Conservation (phyloP, 2,888 invertebrate species). For the Scaptomyza polygonia region DNA sequence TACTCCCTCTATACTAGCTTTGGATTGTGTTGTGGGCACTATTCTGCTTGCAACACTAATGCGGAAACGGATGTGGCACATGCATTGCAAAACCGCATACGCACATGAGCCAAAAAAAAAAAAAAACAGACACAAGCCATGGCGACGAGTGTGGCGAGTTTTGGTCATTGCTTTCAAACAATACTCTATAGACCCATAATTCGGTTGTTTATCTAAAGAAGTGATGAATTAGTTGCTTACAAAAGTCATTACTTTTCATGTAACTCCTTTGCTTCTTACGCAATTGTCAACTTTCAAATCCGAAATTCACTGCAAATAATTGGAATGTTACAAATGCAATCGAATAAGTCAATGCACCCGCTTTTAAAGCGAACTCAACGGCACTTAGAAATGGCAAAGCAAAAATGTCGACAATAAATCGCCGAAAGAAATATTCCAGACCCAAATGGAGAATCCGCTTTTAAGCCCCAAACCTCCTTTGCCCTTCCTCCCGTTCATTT, state of each 20-base stretch:
- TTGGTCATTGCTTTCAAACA: constrained; percentile 2
- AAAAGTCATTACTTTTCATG: no score
- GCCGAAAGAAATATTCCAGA: constrained; percentile 29
- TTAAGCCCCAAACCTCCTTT: no score
- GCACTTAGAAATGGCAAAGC: constrained; percentile 44
- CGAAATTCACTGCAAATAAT: background rate
- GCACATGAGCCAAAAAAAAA: constrained; percentile 28
- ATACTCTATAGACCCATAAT: constrained; percentile 19
- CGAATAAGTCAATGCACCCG: background rate
- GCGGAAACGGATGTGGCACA: constrained; percentile 73
- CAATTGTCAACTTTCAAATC: background rate
- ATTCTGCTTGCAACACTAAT: constrained; percentile 42
- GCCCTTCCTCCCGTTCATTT: constrained; percentile 6
- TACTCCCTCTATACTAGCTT: constrained; percentile 10
- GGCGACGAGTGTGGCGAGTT: background rate
- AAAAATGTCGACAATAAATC: constrained; percentile 53
- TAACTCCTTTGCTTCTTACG: no score
- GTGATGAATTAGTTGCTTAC: background rate
- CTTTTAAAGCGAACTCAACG: background rate
- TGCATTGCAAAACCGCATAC: constrained; percentile 63
- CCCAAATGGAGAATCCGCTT: background rate
- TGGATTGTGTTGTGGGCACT: constrained; percentile 13
- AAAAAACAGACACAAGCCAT: constrained; percentile 11
- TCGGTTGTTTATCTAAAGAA: background rate
- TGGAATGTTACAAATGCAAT: background rate